phyloP scores from a whole-genome alignment of 2,888 invertebrate genomes.

The Drosophila austrosaltans region DNA sequence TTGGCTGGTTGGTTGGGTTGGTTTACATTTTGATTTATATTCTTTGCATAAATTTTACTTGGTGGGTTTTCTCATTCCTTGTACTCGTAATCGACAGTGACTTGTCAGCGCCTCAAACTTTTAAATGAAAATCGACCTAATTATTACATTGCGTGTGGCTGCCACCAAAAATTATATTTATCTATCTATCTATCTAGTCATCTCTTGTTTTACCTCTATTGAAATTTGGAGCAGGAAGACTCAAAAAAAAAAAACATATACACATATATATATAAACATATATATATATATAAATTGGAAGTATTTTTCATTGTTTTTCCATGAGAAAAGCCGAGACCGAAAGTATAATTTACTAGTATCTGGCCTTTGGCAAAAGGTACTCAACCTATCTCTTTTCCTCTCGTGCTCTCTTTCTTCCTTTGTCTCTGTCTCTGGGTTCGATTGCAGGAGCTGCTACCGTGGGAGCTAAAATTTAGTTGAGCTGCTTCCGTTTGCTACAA shows the following conservation, averaged over 20 bases:
- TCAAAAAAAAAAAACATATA: background rate
- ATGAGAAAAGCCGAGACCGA: slow-evolving; percentile 54
- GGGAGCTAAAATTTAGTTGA: slow-evolving; percentile 61
- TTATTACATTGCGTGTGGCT: slow-evolving; percentile 65
- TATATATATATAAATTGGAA: slow-evolving; percentile 17
- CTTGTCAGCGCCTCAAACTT: slow-evolving; percentile 30
- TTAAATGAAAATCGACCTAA: slow-evolving; percentile 52
- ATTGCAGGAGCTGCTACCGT: slow-evolving; percentile 71
- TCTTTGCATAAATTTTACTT: slow-evolving; percentile 53
- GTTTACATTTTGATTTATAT: slow-evolving; percentile 70
- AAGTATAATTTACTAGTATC: slow-evolving; percentile 63
- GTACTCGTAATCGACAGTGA: slow-evolving; percentile 3
- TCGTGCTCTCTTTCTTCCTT: background rate
- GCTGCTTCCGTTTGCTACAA: slow-evolving; percentile 71
- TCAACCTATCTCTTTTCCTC: slow-evolving; percentile 29
- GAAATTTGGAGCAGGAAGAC: slow-evolving; percentile 75
- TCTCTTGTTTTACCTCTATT: slow-evolving; percentile 39
- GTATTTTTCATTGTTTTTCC: slow-evolving; percentile 58
- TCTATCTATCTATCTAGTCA: background rate
- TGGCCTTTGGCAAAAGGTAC: slow-evolving; percentile 70
- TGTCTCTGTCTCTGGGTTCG: slow-evolving; percentile 7
- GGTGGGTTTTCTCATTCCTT: slow-evolving; percentile 28
- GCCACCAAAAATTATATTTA: background rate
- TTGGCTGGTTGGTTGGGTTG: slow-evolving; percentile 32
- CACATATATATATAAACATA: slow-evolving; percentile 34